These are phyloP conservation scores for Mesoligia furuncula DNA, from an alignment of 2,888 invertebrate species.

Conservation along the genomic window DNA sequence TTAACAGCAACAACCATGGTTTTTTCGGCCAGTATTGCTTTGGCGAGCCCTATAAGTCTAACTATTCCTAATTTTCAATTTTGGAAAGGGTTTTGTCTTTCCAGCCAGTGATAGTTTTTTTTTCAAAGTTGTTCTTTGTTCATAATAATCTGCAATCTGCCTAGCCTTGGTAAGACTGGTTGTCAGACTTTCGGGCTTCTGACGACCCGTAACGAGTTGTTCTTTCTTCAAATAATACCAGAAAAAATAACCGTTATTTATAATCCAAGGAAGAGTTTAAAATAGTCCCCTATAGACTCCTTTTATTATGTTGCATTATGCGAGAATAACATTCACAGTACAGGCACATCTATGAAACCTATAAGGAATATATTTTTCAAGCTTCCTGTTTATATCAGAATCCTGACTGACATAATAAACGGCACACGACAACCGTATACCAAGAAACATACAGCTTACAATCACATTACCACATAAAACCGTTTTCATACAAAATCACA, in stretches of 20 bases:
- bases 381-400: slow-evolving; percentile 59
- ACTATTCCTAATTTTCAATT: not conserved
- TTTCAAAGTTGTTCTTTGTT: not conserved
- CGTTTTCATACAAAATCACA: slow-evolving; percentile 48
- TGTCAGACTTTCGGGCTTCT: not conserved
- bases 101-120: not conserved
- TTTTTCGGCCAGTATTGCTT: not conserved
- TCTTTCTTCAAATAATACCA: not conserved
- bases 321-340: slow-evolving; percentile 46
- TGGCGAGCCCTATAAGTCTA: not conserved
- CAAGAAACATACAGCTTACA: slow-evolving; percentile 9
- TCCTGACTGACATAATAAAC: slow-evolving; percentile 57
- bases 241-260: not conserved
- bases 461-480: slow-evolving; percentile 29
- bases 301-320: slow-evolving; percentile 19
- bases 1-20: not conserved
- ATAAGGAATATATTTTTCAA: slow-evolving; percentile 63
- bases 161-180: not conserved
- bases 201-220: not conserved
- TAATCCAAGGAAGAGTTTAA: not conserved
- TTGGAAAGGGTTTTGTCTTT: not conserved
- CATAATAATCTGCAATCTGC: too few species aligned
- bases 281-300: not conserved
- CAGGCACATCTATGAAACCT: slow-evolving; percentile 58
- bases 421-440: slow-evolving; percentile 21